Evolutionary conservation across 2,797 vertebrate genomes (phyloP).

Genomic region (Tenualosa thibaudeaui): DNA sequence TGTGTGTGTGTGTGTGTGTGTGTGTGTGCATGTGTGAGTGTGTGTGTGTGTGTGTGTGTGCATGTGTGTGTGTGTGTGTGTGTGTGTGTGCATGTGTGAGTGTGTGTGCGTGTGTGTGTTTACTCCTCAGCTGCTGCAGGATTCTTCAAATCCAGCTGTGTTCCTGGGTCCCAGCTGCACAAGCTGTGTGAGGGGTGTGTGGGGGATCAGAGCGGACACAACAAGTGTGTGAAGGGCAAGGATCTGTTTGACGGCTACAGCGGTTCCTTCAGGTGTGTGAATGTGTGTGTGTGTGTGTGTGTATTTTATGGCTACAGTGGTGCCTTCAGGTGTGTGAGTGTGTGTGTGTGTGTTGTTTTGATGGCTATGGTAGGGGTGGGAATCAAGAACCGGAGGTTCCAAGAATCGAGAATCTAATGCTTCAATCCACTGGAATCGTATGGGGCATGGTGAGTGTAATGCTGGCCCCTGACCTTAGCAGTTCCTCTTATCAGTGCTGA

Average conservation of each 20-base stretch:
- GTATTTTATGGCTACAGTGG: not conserved
- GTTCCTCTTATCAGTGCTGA: too few species aligned
- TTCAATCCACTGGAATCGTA: not conserved
- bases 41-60: conserved; percentile 54
- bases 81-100: conserved; percentile 54
- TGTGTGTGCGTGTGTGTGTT: conserved; percentile 10
- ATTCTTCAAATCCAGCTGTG: conserved; percentile 88
- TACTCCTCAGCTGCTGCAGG: conserved; percentile 76
- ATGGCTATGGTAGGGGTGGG: too few species aligned
- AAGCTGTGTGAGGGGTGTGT: conserved; percentile 82
- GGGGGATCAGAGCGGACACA: conserved; percentile 76
- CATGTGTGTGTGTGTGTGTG: conserved; percentile 53
- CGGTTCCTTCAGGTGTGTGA: conserved; percentile 90
- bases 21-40: conserved; percentile 60
- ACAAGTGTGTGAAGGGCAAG: conserved; percentile 82
- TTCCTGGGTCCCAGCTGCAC: conserved; percentile 80
- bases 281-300: not conserved
- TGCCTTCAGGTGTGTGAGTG: not conserved
- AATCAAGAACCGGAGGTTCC: too few species aligned
- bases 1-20: not conserved
- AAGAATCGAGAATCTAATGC: too few species aligned
- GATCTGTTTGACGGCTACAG: conserved; percentile 85
- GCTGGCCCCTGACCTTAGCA: too few species aligned
- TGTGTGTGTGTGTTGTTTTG: conserved; percentile 1
- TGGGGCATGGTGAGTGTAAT: too few species aligned